These are phyloP conservation scores for Myxocyprinus asiaticus DNA, from an alignment of 2,113 vertebrate species.

Conservation along the genomic window DNA sequence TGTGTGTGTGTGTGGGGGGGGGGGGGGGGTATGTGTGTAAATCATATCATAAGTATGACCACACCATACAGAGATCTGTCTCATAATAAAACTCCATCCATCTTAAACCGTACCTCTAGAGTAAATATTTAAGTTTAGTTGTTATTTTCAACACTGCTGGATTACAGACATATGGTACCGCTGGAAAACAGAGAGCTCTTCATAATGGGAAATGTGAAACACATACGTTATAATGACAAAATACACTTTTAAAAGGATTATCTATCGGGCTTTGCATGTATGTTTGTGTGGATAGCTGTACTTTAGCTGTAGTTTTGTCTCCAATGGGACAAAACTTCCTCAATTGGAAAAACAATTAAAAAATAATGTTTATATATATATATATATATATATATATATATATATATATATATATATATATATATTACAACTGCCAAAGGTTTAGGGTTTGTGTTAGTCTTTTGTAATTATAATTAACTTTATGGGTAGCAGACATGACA, in stretches of 20 bases:
- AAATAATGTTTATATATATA: too few species aligned
- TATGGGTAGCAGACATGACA: too few species aligned
- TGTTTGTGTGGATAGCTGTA: background rate
- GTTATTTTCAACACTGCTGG: conserved; percentile 26
- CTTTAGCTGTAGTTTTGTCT: background rate
- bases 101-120: conserved; percentile 29
- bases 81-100: conserved; percentile 6
- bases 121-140: conserved; percentile 37
- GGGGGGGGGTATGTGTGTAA: too few species aligned
- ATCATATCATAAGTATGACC: conserved; percentile 42
- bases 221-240: conserved; percentile 29
- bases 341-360: too few species aligned
- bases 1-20: conserved; percentile 27
- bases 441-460: too few species aligned
- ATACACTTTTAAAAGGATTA: conserved; percentile 5
- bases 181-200: conserved; percentile 18
- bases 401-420: too few species aligned
- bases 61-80: conserved; percentile 30
- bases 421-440: too few species aligned
- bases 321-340: background rate
- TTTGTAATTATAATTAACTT: too few species aligned
- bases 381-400: too few species aligned
- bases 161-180: conserved; percentile 40
- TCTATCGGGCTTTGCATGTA: background rate
- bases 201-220: conserved; percentile 31